Evolutionary conservation across 2,113 vertebrate genomes (phyloP).

Genomic region (Nerophis lumbriciformis): DNA sequence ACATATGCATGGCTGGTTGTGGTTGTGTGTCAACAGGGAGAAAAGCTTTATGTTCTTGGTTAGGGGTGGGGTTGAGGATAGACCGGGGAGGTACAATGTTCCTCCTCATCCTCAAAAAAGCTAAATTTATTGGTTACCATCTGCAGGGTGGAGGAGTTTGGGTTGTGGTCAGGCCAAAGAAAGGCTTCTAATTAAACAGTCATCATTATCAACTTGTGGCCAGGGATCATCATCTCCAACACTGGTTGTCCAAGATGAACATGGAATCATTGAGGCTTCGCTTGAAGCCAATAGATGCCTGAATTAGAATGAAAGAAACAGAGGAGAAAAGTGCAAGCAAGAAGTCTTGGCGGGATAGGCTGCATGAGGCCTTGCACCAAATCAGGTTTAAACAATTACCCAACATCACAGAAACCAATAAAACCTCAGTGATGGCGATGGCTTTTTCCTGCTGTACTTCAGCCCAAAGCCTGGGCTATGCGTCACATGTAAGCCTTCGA

Average conservation of each 20-base stretch:
- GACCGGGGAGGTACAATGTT: constrained; percentile 57
- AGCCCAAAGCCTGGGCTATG: constrained; percentile 51
- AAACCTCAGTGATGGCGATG: constrained; percentile 57
- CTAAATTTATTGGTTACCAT: constrained; percentile 79
- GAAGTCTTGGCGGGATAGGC: constrained; percentile 58
- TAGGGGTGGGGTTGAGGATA: constrained; percentile 62
- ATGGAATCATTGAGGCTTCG: constrained; percentile 67
- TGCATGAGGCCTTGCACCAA: constrained; percentile 60
- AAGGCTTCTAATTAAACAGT: constrained; percentile 81
- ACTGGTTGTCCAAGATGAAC: constrained; percentile 68
- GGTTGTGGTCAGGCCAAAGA: constrained; percentile 69
- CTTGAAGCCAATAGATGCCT: constrained; percentile 57
- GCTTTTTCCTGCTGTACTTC: constrained; percentile 51
- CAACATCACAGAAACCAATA: constrained; percentile 63
- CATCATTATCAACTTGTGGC: constrained; percentile 79
- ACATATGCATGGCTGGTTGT: constrained; percentile 29
- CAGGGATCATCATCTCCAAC: constrained; percentile 67
- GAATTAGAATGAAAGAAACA: constrained; percentile 69
- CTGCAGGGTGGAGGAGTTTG: constrained; percentile 78
- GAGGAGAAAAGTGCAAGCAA: constrained; percentile 62
- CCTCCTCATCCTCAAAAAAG: constrained; percentile 63
- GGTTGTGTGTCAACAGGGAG: constrained; percentile 44
- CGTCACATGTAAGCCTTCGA: constrained; percentile 64
- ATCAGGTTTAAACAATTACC: constrained; percentile 78
- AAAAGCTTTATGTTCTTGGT: constrained; percentile 61